These are phyloP conservation scores for Atta cephalotes DNA, from an alignment of 1,140 invertebrate genomes.

Conservation along the genomic window DNA sequence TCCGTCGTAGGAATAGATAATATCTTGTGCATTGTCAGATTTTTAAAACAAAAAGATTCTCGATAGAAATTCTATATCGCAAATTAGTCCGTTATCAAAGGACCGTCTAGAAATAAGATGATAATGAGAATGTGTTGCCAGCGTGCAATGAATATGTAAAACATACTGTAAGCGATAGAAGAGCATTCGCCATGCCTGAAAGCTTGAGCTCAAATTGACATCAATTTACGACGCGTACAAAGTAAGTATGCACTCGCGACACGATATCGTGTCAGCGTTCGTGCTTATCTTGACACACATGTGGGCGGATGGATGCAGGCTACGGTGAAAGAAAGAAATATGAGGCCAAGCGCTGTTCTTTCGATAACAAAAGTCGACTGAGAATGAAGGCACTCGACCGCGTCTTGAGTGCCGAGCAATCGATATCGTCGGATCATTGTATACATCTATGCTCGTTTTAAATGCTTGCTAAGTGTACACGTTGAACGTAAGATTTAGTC, in stretches of 20 bases:
- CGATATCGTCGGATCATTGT: conserved; percentile 58
- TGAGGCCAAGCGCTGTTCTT: conserved; percentile 61
- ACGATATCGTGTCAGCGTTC: conserved; percentile 60
- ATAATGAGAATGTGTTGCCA: neutral
- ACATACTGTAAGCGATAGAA: neutral
- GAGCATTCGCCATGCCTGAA: neutral
- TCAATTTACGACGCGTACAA: conserved; percentile 51
- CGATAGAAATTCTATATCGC: neutral
- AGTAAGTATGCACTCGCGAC: conserved; percentile 10
- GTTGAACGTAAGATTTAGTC: neutral
- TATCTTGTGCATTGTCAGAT: neutral
- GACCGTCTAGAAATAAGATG: neutral
- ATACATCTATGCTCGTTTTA: neutral
- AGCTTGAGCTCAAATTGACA: conserved; percentile 46
- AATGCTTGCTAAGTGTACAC: neutral
- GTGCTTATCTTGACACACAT: conserved; percentile 68
- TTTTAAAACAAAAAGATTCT: neutral
- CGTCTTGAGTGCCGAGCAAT: conserved; percentile 57
- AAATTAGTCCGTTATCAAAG: neutral
- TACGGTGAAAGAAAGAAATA: conserved; percentile 66
- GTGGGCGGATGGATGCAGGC: conserved; percentile 42
- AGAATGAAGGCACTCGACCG: conserved; percentile 62
- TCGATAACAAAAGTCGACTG: conserved; percentile 69
- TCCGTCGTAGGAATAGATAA: no score
- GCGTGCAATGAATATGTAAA: conserved; percentile 27